Conservation (phyloP, 2,113 vertebrate species). For the Tretioscincus oriximinensis region DNA sequence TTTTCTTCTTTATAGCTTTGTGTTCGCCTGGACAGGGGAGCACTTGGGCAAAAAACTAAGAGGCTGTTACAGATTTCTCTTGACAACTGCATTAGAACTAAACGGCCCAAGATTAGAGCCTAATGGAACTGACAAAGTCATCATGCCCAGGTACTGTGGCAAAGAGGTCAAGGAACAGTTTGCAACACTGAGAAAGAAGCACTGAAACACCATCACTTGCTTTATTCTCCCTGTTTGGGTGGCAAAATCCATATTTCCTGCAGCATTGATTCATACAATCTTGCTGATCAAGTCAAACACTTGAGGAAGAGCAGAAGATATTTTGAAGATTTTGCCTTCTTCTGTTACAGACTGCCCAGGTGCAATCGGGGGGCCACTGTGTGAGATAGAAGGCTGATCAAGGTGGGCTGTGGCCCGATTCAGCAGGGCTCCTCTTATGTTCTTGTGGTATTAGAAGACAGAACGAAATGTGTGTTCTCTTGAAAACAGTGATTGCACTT, state of each 20-base stretch:
- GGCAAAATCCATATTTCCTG: fast-evolving
- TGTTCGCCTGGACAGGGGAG: constrained; percentile 27
- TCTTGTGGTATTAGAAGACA: too few relatives aligned
- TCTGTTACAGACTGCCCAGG: too few relatives aligned
- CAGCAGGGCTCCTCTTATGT: too few relatives aligned
- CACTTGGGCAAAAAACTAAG: constrained; percentile 35
- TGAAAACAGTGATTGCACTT: neutral
- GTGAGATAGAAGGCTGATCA: too few relatives aligned
- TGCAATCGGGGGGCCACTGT: too few relatives aligned
- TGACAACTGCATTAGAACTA: constrained; percentile 47
- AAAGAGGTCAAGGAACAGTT: constrained; percentile 30
- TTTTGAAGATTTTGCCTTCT: too few relatives aligned
- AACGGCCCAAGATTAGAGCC: constrained; percentile 35
- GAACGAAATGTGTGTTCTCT: neutral
- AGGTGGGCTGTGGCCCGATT: too few relatives aligned
- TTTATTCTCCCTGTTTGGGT: constrained; percentile 8
- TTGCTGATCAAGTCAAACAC: neutral
- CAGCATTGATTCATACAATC: neutral
- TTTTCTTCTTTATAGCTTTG: constrained; percentile 24
- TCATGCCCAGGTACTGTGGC: constrained; percentile 16
- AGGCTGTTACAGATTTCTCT: constrained; percentile 33
- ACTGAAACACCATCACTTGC: neutral
- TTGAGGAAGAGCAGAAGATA: neutral
- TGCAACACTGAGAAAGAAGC: constrained; percentile 8
- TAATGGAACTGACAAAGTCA: constrained; percentile 34